Base-by-base conservation (phyloP, 2,888 invertebrate species). In the Pandemis corylana region DNA sequence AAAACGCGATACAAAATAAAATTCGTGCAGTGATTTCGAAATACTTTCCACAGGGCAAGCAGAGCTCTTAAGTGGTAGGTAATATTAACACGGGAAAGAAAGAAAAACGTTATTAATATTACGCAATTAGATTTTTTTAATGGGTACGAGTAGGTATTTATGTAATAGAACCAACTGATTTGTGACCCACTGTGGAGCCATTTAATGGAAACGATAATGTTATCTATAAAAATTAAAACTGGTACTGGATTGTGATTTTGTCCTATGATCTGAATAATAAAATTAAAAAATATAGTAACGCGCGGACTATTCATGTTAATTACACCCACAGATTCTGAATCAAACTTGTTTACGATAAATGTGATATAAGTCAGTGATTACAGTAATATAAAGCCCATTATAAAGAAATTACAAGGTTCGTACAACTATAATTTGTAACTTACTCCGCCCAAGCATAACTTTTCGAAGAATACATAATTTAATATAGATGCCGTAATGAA, bases 331-430 rank as follows among this genome's bases (percentile, higher is more conserved):
- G 10, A 12, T 28, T 59, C 9, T 59, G 28, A 28, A 59, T 12
- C 5, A 59, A 59, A 59, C 59, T 56, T 44, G 46, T 46, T 62
- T 49, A 68, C n/a, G 36, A 49, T 61, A 6, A 46, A 36, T 46
- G 12, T 46, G 46, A 56, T 61, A 46, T 46, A 36, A 28, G 36
- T 15, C 46, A 28, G 49, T 53, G 53, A 67, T 66, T 41, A 46
- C 67, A 53, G 51, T 53, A 53, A 64, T 66, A 46, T 49, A 49
- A 36, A 36, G 51, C 51, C 41, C 66, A 66, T 66, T 66, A 66
- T 28, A 41, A 53, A 36, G 10, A 44, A 64, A 64, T 66, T 51
- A 66, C 66, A 66, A 51, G 66, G 66, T 51, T 53, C 41, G 36
- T 53, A 2, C 66, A 51, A 51, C 5, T 53, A 66, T 66, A 51